Base-by-base conservation (phyloP, 2,888 invertebrate genomes). In the Drosophila setosimentum region DNA sequence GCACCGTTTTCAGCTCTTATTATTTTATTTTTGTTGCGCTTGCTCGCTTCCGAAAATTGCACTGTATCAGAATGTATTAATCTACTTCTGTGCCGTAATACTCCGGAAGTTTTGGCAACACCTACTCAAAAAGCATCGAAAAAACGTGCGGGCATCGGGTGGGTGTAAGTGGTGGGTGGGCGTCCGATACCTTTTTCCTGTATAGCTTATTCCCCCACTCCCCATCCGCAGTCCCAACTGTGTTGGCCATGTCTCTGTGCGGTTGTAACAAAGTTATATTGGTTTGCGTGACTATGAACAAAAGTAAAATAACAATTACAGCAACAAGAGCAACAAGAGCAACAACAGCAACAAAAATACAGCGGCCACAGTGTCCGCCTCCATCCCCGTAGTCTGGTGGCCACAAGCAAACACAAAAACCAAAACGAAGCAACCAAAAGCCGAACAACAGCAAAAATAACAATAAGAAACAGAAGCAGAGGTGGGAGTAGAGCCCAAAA, bases 181-280 rank as follows among this genome's bases (percentile, higher is more conserved):
- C 42, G 54, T 40, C 42, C 61, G 72, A 66, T 73, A 67, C 66
- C 67, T 63, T 73, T 76, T 70, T 79, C 70, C 80, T 79, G 79
- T 60, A 79, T 64, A 72, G 80, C 80, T 80, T 76, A 79, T 79
- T 73, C 74, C 59, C 64, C 42, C 37, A 50, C 68, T 65, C 65
- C 48, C 55, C 62, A 45, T 24, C 37, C 57, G 53, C 67, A 68
- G 62, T 78, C 75, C 78, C 78, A 65, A 71, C 67, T 66, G 76
- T 79, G 68, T 72, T 73, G 72, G 78, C 86, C 85, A 85, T 85
- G 85, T 89, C 78, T 76, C 76, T 81, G 82, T 87, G 89, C 82
- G 89, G 87, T 89, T 85, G 85, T 87, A 83, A 84, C 82, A 87
- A 87, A 89, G 89, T 87, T 89, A 87, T 87, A 87, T 89, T 89